Conservation (phyloP, 2,113 vertebrate species). For the Heterocephalus glaber region DNA sequence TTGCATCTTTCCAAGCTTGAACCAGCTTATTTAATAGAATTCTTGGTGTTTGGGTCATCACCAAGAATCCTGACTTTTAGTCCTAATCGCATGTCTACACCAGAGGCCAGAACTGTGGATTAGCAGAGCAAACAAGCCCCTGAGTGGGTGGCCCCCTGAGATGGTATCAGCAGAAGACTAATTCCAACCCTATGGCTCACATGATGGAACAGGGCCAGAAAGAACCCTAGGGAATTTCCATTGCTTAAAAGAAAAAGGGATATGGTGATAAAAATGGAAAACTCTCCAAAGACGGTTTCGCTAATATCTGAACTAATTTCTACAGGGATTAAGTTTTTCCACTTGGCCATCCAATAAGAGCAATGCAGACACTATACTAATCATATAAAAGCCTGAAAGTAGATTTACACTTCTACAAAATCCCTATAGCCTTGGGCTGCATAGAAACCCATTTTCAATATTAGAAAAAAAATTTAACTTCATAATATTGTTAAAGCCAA, state of each 20-base stretch:
- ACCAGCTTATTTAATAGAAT: slow-evolving; percentile 63
- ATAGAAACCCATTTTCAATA: slow-evolving; percentile 40
- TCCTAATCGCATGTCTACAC: slow-evolving; percentile 56
- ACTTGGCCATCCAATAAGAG: slow-evolving; percentile 53
- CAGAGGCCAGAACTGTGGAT: slow-evolving; percentile 62
- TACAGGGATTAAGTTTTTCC: slow-evolving; percentile 71
- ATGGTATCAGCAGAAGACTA: slow-evolving; percentile 59
- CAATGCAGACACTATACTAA: slow-evolving; percentile 55
- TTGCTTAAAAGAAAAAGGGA: slow-evolving; percentile 74
- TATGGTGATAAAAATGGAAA: slow-evolving; percentile 73
- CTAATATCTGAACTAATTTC: slow-evolving; percentile 77
- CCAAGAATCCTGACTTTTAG: slow-evolving; percentile 67
- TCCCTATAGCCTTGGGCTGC: not conserved
- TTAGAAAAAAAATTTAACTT: slow-evolving; percentile 39
- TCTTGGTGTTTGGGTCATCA: slow-evolving; percentile 64
- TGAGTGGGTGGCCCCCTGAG: slow-evolving; percentile 70
- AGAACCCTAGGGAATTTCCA: slow-evolving; percentile 66
- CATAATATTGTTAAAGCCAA: slow-evolving; percentile 11
- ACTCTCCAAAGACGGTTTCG: slow-evolving; percentile 49
- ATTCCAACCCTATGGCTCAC: slow-evolving; percentile 9
- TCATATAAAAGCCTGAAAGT: slow-evolving; percentile 60
- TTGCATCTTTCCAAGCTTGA: slow-evolving; percentile 12
- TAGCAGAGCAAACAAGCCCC: slow-evolving; percentile 70
- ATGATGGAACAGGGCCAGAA: slow-evolving; percentile 56
- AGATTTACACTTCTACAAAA: slow-evolving; percentile 65